phyloP scores from a whole-genome alignment of 2,113 vertebrate genomes.

The Psophia crepitans region DNA sequence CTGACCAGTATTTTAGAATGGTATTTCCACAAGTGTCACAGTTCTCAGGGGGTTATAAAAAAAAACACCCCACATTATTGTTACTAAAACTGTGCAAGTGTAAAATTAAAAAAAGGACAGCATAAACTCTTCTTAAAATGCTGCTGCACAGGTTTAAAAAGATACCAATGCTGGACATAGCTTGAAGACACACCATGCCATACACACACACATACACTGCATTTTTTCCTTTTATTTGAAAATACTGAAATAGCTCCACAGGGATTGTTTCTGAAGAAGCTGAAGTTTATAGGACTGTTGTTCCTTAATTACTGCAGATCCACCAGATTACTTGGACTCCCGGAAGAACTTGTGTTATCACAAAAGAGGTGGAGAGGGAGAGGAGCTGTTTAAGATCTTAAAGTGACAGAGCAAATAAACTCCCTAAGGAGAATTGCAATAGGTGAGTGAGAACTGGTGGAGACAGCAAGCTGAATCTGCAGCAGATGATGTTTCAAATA shows the following conservation, averaged over 20 bases:
- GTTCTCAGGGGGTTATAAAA: background rate
- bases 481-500: background rate
- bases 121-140: background rate
- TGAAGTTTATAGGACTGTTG: background rate
- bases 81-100: background rate
- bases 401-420: background rate
- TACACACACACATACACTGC: background rate
- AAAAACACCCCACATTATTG: background rate
- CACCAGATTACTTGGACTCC: background rate
- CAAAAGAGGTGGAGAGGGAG: background rate
- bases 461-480: background rate
- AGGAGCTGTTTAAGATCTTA: background rate
- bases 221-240: background rate
- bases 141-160: background rate
- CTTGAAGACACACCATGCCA: background rate
- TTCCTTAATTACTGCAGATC: background rate
- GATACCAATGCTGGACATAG: background rate
- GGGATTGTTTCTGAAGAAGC: background rate
- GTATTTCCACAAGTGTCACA: background rate
- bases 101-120: background rate
- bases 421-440: background rate
- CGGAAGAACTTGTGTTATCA: background rate
- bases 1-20: background rate
- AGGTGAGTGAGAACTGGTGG: background rate
- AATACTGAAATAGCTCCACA: background rate